Conservation (phyloP, 2,797 vertebrate species). For the Eleutherodactylus coqui region DNA sequence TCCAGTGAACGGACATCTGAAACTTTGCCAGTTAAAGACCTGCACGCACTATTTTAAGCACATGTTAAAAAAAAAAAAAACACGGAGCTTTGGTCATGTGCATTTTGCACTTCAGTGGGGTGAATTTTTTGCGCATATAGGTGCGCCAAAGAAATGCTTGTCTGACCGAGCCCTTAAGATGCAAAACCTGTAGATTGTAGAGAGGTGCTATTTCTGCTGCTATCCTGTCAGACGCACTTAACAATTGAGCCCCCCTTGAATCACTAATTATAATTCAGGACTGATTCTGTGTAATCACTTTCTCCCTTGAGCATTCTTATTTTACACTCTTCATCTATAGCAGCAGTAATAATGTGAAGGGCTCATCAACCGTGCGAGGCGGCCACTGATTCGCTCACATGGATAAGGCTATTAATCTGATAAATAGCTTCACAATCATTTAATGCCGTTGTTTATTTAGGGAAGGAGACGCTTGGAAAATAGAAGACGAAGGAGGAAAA, state of each 20-base stretch:
- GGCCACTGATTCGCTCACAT: slow-evolving; percentile 67
- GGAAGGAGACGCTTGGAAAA: background rate
- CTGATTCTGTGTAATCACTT: slow-evolving; percentile 72
- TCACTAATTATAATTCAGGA: slow-evolving; percentile 73
- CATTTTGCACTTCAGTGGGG: too few relatives aligned
- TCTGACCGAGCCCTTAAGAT: slow-evolving; percentile 2
- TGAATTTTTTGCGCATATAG: too few relatives aligned
- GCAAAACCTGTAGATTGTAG: background rate
- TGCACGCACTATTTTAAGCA: too few relatives aligned
- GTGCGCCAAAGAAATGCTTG: too few relatives aligned
- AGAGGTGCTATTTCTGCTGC: slow-evolving; percentile 55
- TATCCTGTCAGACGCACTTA: slow-evolving; percentile 63
- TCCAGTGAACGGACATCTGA: too few relatives aligned
- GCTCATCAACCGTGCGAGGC: slow-evolving; percentile 69
- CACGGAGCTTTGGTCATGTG: too few relatives aligned
- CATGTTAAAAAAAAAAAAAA: too few relatives aligned
- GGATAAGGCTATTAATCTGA: slow-evolving; percentile 71
- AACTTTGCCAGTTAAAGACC: too few relatives aligned
- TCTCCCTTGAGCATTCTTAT: slow-evolving; percentile 69
- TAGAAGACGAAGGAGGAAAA: background rate
- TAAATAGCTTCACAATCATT: slow-evolving; percentile 65
- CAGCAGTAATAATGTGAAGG: slow-evolving; percentile 69
- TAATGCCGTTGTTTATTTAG: slow-evolving; percentile 64
- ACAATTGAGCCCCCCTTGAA: slow-evolving; percentile 67
- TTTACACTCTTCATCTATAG: slow-evolving; percentile 72